These are phyloP conservation scores for Colaptes auratus DNA, from an alignment of 2,113 vertebrate genomes.

Conservation along the genomic window DNA sequence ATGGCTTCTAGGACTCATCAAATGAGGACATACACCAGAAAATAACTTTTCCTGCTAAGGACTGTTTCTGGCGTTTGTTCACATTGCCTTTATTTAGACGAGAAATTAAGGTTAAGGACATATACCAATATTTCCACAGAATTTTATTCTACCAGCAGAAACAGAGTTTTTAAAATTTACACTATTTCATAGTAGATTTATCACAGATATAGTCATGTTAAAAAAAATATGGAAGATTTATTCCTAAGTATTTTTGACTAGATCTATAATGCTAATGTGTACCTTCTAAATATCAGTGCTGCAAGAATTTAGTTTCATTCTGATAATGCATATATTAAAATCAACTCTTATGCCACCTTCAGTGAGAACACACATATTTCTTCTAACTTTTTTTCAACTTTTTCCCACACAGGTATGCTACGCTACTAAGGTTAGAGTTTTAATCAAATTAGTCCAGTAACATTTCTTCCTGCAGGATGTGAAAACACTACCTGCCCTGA, in stretches of 20 bases:
- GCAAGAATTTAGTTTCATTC: background rate
- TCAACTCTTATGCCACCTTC: background rate
- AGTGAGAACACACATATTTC: background rate
- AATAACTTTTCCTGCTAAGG: background rate
- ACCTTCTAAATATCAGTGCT: background rate
- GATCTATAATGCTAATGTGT: background rate
- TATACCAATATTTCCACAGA: background rate
- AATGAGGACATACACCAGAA: background rate
- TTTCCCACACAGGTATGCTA: background rate
- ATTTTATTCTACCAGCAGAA: background rate
- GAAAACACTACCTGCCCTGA: background rate
- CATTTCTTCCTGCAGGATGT: background rate
- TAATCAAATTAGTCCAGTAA: background rate
- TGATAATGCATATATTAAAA: background rate
- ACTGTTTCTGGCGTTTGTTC: background rate
- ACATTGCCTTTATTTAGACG: background rate
- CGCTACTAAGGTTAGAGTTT: background rate
- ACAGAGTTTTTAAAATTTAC: background rate
- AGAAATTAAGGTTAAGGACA: background rate
- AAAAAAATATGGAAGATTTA: background rate
- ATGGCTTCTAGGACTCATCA: background rate
- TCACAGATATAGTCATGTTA: background rate
- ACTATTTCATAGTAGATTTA: background rate
- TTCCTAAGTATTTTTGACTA: background rate
- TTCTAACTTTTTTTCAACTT: background rate